These are phyloP conservation scores for Zootoca vivipara DNA, from an alignment of 2,113 vertebrate genomes.

Conservation along the genomic window DNA sequence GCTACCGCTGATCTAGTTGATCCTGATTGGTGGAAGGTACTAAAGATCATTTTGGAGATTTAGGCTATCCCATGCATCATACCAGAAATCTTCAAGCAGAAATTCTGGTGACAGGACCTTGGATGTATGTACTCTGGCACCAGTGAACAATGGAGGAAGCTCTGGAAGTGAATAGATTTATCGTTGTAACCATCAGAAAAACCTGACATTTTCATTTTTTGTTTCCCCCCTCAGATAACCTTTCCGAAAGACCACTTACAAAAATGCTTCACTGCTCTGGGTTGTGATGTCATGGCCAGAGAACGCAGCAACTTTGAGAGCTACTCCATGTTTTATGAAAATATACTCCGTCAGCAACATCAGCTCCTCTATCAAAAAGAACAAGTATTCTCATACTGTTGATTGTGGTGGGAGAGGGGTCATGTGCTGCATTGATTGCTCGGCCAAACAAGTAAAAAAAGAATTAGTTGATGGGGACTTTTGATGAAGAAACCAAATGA, in stretches of 20 bases:
- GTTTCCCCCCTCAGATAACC: conserved; percentile 62
- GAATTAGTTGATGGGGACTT: neutral
- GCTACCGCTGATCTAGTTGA: no score
- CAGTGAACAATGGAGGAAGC: neutral
- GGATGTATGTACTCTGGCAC: neutral
- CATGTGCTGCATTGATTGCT: conserved; percentile 20
- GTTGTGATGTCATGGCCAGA: conserved; percentile 73
- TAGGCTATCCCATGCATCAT: neutral
- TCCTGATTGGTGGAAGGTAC: neutral
- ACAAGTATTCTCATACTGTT: conserved; percentile 48
- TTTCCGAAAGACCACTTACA: conserved; percentile 72
- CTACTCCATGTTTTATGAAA: conserved; percentile 80
- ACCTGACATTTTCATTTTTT: conserved; percentile 10
- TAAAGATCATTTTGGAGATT: neutral
- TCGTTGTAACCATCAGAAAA: neutral
- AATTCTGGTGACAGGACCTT: neutral
- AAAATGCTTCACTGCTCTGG: conserved; percentile 70
- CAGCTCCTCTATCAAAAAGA: conserved; percentile 73
- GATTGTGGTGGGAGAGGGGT: neutral
- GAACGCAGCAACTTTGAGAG: conserved; percentile 76
- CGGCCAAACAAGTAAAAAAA: neutral
- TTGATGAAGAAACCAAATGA: neutral
- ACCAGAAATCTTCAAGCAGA: neutral
- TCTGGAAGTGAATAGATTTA: neutral
- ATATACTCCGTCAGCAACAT: conserved; percentile 70